Conservation (phyloP, 2,888 invertebrate species). For the Ophonus ardosiacus region DNA sequence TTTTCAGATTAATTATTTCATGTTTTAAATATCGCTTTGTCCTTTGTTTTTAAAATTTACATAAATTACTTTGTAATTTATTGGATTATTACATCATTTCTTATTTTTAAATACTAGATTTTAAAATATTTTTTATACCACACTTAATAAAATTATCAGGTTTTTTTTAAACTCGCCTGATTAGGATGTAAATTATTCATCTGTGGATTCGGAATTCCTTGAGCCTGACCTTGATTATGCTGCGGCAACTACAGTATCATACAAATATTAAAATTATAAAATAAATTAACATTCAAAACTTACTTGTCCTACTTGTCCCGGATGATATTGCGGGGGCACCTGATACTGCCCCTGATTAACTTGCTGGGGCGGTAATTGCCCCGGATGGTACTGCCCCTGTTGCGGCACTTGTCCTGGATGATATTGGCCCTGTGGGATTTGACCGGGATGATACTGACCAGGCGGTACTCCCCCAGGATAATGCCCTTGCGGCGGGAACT, state of each 20-base stretch:
- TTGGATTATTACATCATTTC: not conserved
- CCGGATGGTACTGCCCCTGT: slow-evolving; percentile 65
- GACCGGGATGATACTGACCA: slow-evolving; percentile 64
- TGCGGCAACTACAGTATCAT: slow-evolving; percentile 15
- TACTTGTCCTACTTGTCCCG: slow-evolving; percentile 44
- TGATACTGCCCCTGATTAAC: slow-evolving; percentile 65
- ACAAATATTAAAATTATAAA: slow-evolving; percentile 5
- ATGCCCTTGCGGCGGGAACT: slow-evolving; percentile 62
- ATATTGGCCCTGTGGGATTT: slow-evolving; percentile 65
- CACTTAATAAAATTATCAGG: not conserved
- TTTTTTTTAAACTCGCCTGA: slow-evolving; percentile 11
- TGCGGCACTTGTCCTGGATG: slow-evolving; percentile 68
- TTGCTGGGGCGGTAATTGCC: slow-evolving; percentile 65
- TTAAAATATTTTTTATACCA: too few species aligned
- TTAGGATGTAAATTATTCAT: slow-evolving; percentile 66
- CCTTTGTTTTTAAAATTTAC: too few species aligned
- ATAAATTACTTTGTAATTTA: too few species aligned
- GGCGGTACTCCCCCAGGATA: slow-evolving; percentile 66
- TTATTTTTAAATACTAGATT: not conserved
- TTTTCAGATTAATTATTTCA: too few species aligned
- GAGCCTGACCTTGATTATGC: slow-evolving; percentile 66
- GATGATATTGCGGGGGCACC: slow-evolving; percentile 60
- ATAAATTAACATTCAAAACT: not conserved
- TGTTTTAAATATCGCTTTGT: too few species aligned
- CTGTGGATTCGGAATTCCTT: slow-evolving; percentile 67